Conservation (phyloP, 2,113 vertebrate species). For the Vireo altiloquus region DNA sequence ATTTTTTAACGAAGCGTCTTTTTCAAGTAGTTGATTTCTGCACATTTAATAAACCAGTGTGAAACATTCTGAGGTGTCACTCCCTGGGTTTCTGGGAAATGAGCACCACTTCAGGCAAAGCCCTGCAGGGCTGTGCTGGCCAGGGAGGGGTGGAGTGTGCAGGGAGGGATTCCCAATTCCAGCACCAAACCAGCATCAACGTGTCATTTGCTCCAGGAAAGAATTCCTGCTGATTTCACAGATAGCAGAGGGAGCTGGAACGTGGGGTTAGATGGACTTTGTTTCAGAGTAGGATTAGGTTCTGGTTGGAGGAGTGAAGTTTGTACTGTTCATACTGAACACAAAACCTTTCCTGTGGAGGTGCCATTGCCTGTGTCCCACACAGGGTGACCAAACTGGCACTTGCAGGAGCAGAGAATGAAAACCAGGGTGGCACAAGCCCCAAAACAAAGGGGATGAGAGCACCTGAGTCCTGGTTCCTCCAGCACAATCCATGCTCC, state of each 20-base stretch:
- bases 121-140: background rate
- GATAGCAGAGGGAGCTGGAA: background rate
- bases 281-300: background rate
- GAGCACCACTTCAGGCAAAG: background rate
- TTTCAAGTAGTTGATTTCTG: background rate
- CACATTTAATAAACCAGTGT: fast-evolving
- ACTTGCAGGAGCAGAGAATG: background rate
- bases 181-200: background rate
- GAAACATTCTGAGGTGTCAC: background rate
- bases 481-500: background rate
- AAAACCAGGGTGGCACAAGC: background rate
- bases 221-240: background rate
- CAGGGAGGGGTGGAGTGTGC: background rate
- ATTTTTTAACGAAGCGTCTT: background rate
- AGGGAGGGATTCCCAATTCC: background rate
- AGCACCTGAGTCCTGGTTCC: background rate
- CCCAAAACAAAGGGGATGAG: background rate
- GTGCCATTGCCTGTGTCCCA: background rate
- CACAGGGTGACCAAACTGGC: background rate
- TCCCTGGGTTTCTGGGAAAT: background rate
- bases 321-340: background rate
- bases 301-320: background rate
- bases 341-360: background rate
- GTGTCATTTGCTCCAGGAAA: background rate
- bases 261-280: background rate